These are phyloP conservation scores for Campoplex capitator DNA, from an alignment of 2,888 invertebrate species.

Conservation along the genomic window DNA sequence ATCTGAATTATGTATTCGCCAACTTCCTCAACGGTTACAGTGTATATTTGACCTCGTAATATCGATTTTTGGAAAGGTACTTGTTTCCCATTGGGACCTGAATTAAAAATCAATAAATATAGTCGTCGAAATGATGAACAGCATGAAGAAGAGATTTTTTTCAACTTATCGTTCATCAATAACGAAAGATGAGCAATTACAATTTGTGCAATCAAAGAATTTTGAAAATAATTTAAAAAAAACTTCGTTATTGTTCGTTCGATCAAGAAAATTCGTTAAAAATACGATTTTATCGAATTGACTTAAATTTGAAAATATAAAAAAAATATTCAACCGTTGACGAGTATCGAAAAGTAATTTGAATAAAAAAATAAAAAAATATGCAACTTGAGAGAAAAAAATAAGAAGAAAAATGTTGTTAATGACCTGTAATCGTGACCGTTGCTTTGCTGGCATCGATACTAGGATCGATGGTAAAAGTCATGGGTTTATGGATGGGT, in stretches of 20 bases:
- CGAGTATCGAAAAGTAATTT: not conserved
- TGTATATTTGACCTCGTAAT: slow-evolving; percentile 80
- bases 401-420: slow-evolving; percentile 24
- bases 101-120: slow-evolving; percentile 33
- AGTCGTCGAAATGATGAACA: too few species aligned
- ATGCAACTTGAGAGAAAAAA: not conserved
- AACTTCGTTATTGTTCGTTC: too few species aligned
- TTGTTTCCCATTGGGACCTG: slow-evolving; percentile 84
- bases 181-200: too few species aligned
- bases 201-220: too few species aligned
- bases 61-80: slow-evolving; percentile 83
- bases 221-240: too few species aligned
- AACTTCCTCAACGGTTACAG: slow-evolving; percentile 92
- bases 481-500: slow-evolving; percentile 87
- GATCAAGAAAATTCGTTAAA: too few species aligned
- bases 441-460: slow-evolving; percentile 84
- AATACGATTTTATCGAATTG: too few species aligned
- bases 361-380: not conserved
- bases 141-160: too few species aligned
- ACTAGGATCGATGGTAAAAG: slow-evolving; percentile 86
- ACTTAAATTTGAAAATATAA: too few species aligned
- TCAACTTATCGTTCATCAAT: too few species aligned
- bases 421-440: slow-evolving; percentile 85
- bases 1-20: slow-evolving; percentile 94
- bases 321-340: too few species aligned